Evolutionary conservation across 2,888 invertebrate species (phyloP).

Genomic region (Leptopilina drosophilae): DNA sequence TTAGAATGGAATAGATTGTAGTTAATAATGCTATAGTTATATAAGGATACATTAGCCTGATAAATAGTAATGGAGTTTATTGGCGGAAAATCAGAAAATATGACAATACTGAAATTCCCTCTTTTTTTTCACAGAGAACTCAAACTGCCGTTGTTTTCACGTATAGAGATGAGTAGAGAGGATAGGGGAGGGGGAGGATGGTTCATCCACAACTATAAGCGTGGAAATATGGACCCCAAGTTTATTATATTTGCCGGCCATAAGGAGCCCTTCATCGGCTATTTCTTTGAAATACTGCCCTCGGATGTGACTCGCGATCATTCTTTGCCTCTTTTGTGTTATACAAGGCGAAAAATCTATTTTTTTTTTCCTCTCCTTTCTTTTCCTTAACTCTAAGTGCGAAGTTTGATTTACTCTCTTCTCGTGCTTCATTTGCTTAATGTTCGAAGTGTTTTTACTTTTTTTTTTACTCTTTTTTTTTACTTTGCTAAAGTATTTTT

Average conservation of each 20-base stretch:
- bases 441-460: too few relatives aligned
- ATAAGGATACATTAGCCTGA: constrained; percentile 76
- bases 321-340: constrained; percentile 49
- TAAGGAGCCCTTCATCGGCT: constrained; percentile 75
- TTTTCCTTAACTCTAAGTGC: too few relatives aligned
- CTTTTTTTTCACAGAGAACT: constrained; percentile 49
- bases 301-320: constrained; percentile 62
- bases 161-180: background rate
- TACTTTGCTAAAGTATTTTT: too few relatives aligned
- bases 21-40: constrained; percentile 73
- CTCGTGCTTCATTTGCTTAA: background rate
- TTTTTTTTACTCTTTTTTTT: background rate
- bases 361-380: constrained; percentile 5
- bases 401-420: background rate
- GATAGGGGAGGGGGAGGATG: constrained; percentile 45
- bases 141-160: constrained; percentile 64
- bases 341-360: constrained; percentile 29
- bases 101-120: constrained; percentile 64
- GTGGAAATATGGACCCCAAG: constrained; percentile 73
- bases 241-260: constrained; percentile 76
- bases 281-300: constrained; percentile 71
- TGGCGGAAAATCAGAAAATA: constrained; percentile 77
- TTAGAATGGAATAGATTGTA: constrained; percentile 72
- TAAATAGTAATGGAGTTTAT: constrained; percentile 77
- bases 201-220: constrained; percentile 70